A percentile compares a stretch with the other conserved stretches of the same genome.
phyloP scores from a whole-genome alignment of 2,888 invertebrate genomes.

The Itoplectis maculator region DNA sequence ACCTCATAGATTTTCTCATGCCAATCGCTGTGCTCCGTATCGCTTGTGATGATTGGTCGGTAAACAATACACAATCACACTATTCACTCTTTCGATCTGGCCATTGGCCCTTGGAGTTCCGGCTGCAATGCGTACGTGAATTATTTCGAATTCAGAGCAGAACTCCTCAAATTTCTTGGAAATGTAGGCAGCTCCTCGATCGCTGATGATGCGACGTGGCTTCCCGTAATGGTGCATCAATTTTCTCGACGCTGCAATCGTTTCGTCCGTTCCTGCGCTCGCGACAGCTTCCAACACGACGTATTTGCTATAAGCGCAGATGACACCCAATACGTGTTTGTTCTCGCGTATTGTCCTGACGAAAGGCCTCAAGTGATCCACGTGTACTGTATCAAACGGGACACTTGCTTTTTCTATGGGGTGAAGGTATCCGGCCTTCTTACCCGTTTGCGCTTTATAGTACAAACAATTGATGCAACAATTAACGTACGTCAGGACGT shows the following conservation, averaged over 20 bases:
- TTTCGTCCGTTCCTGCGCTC: conserved; percentile 43
- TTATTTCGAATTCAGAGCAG: conserved; percentile 68
- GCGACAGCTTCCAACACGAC: conserved; percentile 47
- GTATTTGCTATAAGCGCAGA: conserved; percentile 61
- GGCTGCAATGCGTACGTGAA: conserved; percentile 69
- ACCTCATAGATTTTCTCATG: conserved; percentile 25
- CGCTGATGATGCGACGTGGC: conserved; percentile 71
- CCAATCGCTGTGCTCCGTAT: conserved; percentile 47
- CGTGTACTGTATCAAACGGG: conserved; percentile 55
- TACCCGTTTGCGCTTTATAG: conserved; percentile 57
- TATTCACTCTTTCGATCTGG: conserved; percentile 67
- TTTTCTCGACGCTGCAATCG: conserved; percentile 39
- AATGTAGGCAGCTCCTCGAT: conserved; percentile 74
- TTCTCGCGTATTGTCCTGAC: not conserved
- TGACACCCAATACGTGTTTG: conserved; percentile 28
- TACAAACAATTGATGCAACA: conserved; percentile 66
- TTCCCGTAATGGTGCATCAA: conserved; percentile 71
- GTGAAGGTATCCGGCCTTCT: conserved; percentile 57
- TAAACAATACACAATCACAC: conserved; percentile 64
- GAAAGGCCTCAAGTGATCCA: conserved; percentile 47
- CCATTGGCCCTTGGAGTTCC: conserved; percentile 70
- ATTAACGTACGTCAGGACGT: conserved; percentile 60
- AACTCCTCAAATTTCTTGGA: conserved; percentile 66
- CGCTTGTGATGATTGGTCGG: conserved; percentile 61
- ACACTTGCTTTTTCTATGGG: not conserved